phyloP scores from a whole-genome alignment of 2,797 vertebrate genomes.

The Danio kyathit region DNA sequence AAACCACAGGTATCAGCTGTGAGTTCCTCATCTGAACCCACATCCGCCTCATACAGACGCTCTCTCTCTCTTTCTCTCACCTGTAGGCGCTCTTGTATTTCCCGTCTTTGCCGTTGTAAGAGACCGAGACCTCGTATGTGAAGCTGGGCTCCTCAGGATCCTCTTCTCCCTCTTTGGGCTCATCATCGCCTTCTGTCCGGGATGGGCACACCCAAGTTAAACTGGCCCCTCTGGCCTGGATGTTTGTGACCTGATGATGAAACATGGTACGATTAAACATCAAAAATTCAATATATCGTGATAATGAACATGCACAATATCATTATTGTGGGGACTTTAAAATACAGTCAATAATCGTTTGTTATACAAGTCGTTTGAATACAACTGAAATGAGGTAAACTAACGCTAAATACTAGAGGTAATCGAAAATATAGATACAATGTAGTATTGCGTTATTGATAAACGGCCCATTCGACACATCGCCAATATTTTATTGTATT shows the following conservation, averaged over 20 bases:
- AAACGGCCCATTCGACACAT: no score
- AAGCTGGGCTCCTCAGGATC: conserved; percentile 75
- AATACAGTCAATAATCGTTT: no score
- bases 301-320: no score
- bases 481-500: no score
- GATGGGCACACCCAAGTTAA: conserved; percentile 87
- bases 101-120: conserved; percentile 89
- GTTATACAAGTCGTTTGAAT: no score
- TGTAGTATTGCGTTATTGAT: no score
- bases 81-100: conserved; percentile 88
- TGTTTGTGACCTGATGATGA: conserved; percentile 84
- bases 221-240: conserved; percentile 85
- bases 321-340: no score
- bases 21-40: conserved; percentile 14
- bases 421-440: no score
- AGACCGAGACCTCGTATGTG: conserved; percentile 89
- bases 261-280: neutral
- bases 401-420: no score
- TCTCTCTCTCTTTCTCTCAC: conserved; percentile 72
- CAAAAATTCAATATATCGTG: no score
- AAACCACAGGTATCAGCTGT: conserved; percentile 14
- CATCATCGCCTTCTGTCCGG: conserved; percentile 73
- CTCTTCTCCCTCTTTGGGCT: conserved; percentile 64
- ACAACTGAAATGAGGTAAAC: no score
- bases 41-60: neutral